These are phyloP conservation scores for Pseudobourletiella spinata DNA, from an alignment of 1,140 invertebrate genomes.

Conservation along the genomic window DNA sequence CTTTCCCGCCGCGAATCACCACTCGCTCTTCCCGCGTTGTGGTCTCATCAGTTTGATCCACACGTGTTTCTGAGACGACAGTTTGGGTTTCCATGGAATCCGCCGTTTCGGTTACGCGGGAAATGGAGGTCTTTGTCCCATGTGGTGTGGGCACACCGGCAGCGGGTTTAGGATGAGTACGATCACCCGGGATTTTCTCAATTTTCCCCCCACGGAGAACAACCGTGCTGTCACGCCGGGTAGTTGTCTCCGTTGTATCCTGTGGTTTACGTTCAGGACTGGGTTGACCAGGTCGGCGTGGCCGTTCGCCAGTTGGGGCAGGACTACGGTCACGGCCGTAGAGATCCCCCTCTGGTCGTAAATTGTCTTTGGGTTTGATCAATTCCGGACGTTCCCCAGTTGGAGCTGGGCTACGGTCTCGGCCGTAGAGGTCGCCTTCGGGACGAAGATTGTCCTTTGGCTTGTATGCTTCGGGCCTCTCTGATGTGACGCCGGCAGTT, in stretches of 20 bases:
- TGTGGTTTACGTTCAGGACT: no score
- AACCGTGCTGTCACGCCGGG: not conserved
- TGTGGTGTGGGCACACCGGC: not conserved
- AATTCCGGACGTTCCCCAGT: not conserved
- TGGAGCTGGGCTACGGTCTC: constrained; percentile 1
- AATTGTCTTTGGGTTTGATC: constrained; percentile 48
- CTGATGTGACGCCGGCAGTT: not conserved
- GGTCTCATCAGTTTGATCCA: no score
- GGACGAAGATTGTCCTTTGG: not conserved
- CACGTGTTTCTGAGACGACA: no score
- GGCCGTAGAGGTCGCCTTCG: constrained; percentile 16
- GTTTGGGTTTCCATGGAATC: no score
- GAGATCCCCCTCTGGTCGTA: constrained; percentile 37
- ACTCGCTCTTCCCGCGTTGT: not conserved
- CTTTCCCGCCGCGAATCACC: constrained; percentile 1
- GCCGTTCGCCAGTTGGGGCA: not conserved
- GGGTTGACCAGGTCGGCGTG: not conserved
- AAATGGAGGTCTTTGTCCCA: not conserved
- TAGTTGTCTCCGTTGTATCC: not conserved
- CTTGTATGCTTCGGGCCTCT: not conserved
- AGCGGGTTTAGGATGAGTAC: not conserved
- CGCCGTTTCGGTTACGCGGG: no score
- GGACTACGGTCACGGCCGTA: not conserved
- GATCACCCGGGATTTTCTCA: not conserved
- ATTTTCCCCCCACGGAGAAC: constrained; percentile 7